These are phyloP conservation scores for Crossaster papposus DNA, from an alignment of 53 echinoderm and acorn worm species.

Conservation along the genomic window DNA sequence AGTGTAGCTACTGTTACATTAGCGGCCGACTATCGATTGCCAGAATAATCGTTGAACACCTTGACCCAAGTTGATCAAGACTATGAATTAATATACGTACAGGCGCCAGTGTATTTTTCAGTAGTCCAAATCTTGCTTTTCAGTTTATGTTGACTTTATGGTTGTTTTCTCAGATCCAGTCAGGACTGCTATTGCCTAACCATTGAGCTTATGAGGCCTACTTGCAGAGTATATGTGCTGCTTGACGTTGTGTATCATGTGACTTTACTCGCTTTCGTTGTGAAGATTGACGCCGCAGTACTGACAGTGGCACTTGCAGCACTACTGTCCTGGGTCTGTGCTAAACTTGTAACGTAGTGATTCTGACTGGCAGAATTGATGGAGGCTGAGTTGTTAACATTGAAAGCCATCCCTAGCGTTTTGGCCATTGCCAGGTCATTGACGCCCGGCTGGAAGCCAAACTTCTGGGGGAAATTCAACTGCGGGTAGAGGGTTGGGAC, in stretches of 20 bases:
- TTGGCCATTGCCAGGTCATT: constrained; percentile 48
- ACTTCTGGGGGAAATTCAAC: constrained; percentile 57
- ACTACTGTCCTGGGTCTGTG: constrained; percentile 17
- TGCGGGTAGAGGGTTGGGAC: constrained; percentile 34
- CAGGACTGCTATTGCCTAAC: not conserved
- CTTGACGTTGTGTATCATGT: constrained; percentile 15
- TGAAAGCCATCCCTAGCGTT: constrained; percentile 39
- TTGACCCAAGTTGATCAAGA: not conserved
- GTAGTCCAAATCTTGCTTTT: not conserved
- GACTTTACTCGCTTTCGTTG: constrained; percentile 38
- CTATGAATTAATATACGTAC: not conserved
- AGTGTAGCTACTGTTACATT: too few relatives aligned
- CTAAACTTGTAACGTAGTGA: constrained; percentile 41
- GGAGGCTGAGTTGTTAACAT: constrained; percentile 31
- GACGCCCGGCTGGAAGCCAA: constrained; percentile 51
- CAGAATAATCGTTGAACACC: too few relatives aligned
- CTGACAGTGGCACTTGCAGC: not conserved
- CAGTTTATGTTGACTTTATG: not conserved
- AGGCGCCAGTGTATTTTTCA: not conserved
- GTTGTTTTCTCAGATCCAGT: not conserved
- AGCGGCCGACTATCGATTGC: too few relatives aligned
- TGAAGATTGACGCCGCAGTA: constrained; percentile 16
- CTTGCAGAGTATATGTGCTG: not conserved
- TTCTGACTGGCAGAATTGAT: constrained; percentile 60
- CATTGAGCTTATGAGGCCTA: not conserved